Percentiles rank a stretch among this genome's conserved stretches.
phyloP scores from a whole-genome alignment of 2,113 vertebrate genomes.

The Anguilla rostrata region DNA sequence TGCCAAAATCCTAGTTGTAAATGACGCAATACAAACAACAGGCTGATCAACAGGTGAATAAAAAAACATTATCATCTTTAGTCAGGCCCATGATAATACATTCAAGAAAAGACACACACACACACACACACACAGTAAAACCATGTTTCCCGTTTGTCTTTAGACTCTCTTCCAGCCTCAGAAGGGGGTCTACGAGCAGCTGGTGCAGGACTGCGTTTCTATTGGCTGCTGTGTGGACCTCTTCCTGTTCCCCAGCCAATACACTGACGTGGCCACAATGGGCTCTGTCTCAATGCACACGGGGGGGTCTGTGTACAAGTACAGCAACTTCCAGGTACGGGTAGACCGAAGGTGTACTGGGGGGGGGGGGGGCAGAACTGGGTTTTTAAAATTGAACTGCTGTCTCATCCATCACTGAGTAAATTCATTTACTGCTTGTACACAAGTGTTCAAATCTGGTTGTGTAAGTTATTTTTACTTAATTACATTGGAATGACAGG shows the following conservation, averaged over 20 bases:
- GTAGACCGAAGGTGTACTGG: neutral
- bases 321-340: conserved; percentile 89
- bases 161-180: conserved; percentile 89
- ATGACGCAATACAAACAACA: neutral
- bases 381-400: too few relatives aligned
- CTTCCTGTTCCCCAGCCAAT: conserved; percentile 92
- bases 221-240: conserved; percentile 88
- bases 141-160: conserved; percentile 11
- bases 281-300: conserved; percentile 82
- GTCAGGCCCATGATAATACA: neutral
- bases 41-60: neutral
- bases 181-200: conserved; percentile 78
- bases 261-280: conserved; percentile 85
- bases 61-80: neutral
- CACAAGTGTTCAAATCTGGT: neutral
- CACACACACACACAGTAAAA: neutral
- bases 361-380: too few relatives aligned
- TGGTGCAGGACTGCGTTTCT: conserved; percentile 86
- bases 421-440: neutral
- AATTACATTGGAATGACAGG: too few relatives aligned
- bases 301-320: conserved; percentile 88
- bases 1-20: neutral
- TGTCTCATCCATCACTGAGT: neutral
- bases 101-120: too few relatives aligned
- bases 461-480: too few relatives aligned